Percentiles rank a stretch among this genome's conserved stretches.
These are phyloP conservation scores for Cygnus olor DNA, from an alignment of 2,797 vertebrate species.

Conservation along the genomic window DNA sequence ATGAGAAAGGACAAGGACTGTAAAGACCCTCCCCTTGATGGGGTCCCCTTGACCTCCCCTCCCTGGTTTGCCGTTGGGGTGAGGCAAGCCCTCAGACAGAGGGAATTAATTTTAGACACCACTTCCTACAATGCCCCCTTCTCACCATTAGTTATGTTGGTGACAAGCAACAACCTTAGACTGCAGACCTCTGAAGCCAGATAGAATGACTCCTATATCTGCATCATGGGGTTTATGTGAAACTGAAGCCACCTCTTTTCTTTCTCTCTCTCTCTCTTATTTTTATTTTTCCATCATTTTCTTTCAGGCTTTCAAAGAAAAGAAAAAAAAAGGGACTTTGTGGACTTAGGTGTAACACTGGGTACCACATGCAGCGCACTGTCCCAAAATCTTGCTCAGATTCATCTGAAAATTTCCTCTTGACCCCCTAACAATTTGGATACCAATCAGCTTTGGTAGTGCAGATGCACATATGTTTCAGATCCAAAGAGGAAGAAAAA, in stretches of 20 bases:
- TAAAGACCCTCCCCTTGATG: neutral
- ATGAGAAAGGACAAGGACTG: neutral
- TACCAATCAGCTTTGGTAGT: neutral
- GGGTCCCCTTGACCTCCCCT: too few species aligned
- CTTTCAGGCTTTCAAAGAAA: neutral
- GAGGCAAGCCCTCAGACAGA: neutral
- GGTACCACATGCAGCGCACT: neutral
- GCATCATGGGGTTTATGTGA: neutral
- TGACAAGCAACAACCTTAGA: neutral
- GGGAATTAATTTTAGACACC: neutral
- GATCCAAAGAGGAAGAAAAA: neutral
- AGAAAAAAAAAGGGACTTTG: neutral
- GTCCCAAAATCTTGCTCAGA: neutral
- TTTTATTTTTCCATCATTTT: neutral
- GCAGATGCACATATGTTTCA: neutral
- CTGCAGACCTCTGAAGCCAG: neutral
- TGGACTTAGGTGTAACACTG: neutral
- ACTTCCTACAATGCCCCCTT: neutral
- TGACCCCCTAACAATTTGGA: neutral
- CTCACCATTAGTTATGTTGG: neutral
- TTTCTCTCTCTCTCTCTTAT: neutral
- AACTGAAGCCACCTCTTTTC: neutral
- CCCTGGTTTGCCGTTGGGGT: neutral
- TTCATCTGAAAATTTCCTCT: neutral
- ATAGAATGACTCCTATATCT: neutral